Evolutionary conservation across 1,140 invertebrate species (phyloP).

Genomic region (Oreohelix idahoensis): DNA sequence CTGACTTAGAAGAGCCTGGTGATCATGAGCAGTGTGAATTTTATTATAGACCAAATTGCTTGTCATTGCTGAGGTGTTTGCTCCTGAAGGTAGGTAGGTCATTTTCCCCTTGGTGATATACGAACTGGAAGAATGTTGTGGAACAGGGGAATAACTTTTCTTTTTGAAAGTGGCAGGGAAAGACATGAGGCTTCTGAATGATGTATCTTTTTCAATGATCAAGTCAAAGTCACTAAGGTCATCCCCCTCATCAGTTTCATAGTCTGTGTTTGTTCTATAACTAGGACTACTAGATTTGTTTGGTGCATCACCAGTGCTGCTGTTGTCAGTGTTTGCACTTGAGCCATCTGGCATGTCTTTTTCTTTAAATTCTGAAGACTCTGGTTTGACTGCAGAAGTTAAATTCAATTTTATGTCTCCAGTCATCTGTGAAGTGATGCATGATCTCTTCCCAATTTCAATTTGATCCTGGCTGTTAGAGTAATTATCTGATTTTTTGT

Average conservation of each 20-base stretch:
- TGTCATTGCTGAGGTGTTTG: not conserved
- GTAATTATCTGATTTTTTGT: not conserved
- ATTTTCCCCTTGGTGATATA: not conserved
- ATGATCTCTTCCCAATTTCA: not conserved
- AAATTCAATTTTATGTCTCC: not conserved
- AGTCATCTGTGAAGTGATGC: not conserved
- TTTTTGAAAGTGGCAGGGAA: not conserved
- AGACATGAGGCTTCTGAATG: constrained; percentile 14
- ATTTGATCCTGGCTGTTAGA: not conserved
- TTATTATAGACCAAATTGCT: not conserved
- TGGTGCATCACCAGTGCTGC: not conserved
- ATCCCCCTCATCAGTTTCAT: constrained; percentile 16
- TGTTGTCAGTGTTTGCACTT: not conserved
- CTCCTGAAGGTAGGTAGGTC: not conserved
- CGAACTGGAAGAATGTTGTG: not conserved
- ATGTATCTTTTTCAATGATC: constrained; percentile 39
- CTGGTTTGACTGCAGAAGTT: not conserved
- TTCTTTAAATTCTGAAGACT: not conserved
- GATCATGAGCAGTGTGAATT: not conserved
- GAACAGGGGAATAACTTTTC: not conserved
- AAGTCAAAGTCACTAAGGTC: constrained; percentile 34
- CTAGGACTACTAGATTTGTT: not conserved
- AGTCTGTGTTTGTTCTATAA: not conserved
- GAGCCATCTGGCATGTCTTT: not conserved
- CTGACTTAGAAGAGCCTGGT: not conserved